phyloP scores from a whole-genome alignment of 2,113 vertebrate species.

The Andinoacara biseriatus region DNA sequence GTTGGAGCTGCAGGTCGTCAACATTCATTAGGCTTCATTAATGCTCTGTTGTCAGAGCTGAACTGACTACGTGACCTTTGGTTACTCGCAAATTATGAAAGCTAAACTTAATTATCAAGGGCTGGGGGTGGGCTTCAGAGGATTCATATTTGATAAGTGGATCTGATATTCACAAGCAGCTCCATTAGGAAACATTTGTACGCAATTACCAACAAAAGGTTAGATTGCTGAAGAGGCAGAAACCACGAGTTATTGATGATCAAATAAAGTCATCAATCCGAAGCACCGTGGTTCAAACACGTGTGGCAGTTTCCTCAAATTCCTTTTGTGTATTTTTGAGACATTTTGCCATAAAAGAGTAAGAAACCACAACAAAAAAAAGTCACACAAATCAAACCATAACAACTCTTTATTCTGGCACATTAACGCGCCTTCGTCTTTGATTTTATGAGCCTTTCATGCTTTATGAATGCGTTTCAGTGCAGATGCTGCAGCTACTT shows the following conservation, averaged over 20 bases:
- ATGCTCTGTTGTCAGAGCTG: not conserved
- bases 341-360: not conserved
- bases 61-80: not conserved
- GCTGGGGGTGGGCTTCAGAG: not conserved
- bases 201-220: constrained; percentile 7
- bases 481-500: not conserved
- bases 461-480: not conserved
- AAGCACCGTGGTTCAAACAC: not conserved
- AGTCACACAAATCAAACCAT: not conserved
- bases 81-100: not conserved
- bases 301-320: not conserved
- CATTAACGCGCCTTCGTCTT: not conserved
- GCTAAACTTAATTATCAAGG: constrained; percentile 3
- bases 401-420: not conserved
- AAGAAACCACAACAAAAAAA: not conserved
- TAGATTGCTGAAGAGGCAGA: constrained; percentile 1
- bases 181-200: constrained; percentile 4
- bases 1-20: not conserved
- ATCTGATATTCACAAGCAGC: constrained; percentile 3
- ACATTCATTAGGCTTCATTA: not conserved
- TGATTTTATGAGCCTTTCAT: not conserved
- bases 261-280: not conserved
- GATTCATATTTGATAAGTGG: not conserved
- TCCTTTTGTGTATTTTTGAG: not conserved
- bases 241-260: constrained; percentile 3